Evolutionary conservation across 2,888 invertebrate genomes (phyloP).

Genomic region (Frankliniella intonsa): DNA sequence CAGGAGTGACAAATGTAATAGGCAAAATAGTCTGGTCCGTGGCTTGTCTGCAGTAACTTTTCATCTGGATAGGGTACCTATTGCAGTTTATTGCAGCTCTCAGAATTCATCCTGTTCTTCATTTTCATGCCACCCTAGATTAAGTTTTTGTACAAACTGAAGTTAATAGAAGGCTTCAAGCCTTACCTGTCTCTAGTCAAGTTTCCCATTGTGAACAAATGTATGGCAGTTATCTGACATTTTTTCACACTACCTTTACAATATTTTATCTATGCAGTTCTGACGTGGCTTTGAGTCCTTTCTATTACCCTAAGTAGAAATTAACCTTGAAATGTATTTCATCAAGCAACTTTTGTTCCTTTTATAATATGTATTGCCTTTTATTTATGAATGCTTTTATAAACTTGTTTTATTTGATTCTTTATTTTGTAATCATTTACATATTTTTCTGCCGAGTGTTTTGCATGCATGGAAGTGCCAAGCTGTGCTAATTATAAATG

Average conservation of each 20-base stretch:
- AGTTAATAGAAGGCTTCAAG: neutral
- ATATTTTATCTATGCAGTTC: neutral
- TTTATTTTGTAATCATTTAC: neutral
- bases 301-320: too few species aligned
- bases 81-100: too few species aligned
- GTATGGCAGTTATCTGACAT: too few species aligned
- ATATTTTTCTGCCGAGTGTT: neutral
- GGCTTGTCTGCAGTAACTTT: too few species aligned
- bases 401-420: neutral
- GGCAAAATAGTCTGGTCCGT: too few species aligned
- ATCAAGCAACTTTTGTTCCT: neutral
- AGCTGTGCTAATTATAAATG: neutral
- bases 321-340: neutral
- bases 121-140: too few species aligned
- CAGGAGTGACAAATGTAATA: too few species aligned
- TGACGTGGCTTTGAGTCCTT: neutral
- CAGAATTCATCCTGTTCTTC: too few species aligned
- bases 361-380: neutral
- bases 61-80: too few species aligned
- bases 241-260: too few species aligned
- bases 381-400: neutral
- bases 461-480: constrained; percentile 4
- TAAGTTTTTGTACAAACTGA: too few species aligned
- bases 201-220: neutral
- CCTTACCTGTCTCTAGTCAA: neutral